Percentiles rank a stretch among this genome's conserved stretches.
phyloP scores from a whole-genome alignment of 2,888 invertebrate species.

The Sacculina carcini region DNA sequence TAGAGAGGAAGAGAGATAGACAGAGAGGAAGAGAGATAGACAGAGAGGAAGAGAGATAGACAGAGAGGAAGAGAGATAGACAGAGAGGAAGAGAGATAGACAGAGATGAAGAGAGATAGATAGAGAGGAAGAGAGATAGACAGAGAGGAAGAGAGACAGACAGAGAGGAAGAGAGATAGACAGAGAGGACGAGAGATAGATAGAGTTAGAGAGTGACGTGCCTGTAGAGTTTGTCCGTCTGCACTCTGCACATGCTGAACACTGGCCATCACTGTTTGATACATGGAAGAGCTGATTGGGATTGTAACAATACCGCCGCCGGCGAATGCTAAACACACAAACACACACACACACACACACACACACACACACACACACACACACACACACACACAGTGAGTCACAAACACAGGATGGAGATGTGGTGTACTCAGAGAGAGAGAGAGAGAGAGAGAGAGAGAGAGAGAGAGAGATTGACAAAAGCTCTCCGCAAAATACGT shows the following conservation, averaged over 20 bases:
- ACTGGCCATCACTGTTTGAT: constrained; percentile 81
- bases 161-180: no score
- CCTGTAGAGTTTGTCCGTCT: constrained; percentile 13
- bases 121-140: no score
- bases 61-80: no score
- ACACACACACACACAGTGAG: no score
- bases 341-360: neutral
- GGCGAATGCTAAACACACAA: neutral
- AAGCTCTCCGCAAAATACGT: neutral
- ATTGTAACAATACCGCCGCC: constrained; percentile 61
- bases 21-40: no score
- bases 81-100: no score
- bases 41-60: no score
- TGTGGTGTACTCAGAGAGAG: neutral
- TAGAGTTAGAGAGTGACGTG: no score
- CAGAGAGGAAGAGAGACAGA: no score
- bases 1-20: no score
- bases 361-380: neutral
- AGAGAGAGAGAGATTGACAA: neutral
- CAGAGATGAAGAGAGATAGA: no score
- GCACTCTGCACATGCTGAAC: constrained; percentile 43
- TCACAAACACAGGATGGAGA: neutral
- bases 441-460: neutral
- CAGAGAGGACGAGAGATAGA: no score
- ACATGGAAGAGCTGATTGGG: constrained; percentile 80